Evolutionary conservation across 2,113 vertebrate species (phyloP), one percentile per base, ranked within the genome.

Genomic region (Rhynchomys soricoides): DNA sequence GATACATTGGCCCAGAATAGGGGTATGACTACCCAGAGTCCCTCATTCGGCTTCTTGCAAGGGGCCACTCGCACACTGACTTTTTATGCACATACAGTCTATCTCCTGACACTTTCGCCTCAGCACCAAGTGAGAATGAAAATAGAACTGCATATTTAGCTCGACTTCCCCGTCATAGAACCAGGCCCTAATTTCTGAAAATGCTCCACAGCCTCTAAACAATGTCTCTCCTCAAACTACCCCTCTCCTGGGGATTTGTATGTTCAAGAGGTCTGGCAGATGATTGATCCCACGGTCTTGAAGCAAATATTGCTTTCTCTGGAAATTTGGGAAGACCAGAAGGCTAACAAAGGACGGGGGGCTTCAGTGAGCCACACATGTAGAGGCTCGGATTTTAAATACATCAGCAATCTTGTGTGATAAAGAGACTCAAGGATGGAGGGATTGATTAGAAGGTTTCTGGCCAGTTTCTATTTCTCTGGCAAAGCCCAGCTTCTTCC

Each of bases 101-200:
- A 95, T 92, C 97, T 98, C 95, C 92, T 92, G 89, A 85, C 83
- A 95, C 97, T 96, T 97, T 94, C 13, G 95, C 97, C 86, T 97
- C 97, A 95, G 97, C 97, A 97, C 71, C 74, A 93, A 96, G 74
- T 94, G 75, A 97, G 97, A 97, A 97, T 96, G 90, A 97, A 98
- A 97, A 98, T 96, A 97, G 96, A 98, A 97, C n/a, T 96, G 93
- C 98, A 97, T 91, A 97, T 98, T 97, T 97, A 97, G 97, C 95
- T 97, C 95, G 86, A 96, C 86, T 85, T 97, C 57, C 93, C 95
- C 89, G 90, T 75, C 68, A 57, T 86, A 95, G 92, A 97, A 96
- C 94, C 91, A 97, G 96, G 87, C 97, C 95, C 94, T 92, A 90
- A 96, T 94, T 96, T 96, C 96, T 93, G 92, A 96, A 96, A 98